A percentile compares a stretch with the other conserved stretches of the same genome.
These are phyloP conservation scores for Sebastiscus tertius DNA, from an alignment of 2,797 vertebrate species.

Conservation along the genomic window DNA sequence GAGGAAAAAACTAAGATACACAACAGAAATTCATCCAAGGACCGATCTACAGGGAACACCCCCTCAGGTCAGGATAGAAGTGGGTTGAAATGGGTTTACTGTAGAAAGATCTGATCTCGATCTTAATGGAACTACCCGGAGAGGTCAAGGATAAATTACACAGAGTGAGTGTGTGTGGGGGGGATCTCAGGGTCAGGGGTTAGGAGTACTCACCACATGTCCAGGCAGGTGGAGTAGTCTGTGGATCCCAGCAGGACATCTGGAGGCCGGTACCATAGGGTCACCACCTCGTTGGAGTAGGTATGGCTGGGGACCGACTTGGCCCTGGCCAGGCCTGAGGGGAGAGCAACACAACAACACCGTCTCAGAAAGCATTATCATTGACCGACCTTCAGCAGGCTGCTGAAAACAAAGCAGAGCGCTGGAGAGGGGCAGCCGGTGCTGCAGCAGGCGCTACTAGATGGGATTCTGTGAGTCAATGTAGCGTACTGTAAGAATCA, in stretches of 20 bases:
- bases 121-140: background rate
- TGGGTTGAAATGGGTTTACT: constrained; percentile 29
- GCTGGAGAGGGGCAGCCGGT: background rate
- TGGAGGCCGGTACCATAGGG: constrained; percentile 96
- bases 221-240: constrained; percentile 97
- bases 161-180: background rate
- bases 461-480: background rate
- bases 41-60: constrained; percentile 9
- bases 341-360: constrained; percentile 25
- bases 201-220: constrained; percentile 92
- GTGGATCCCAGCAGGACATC: constrained; percentile 97
- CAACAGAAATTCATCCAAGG: background rate
- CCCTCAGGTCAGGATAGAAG: constrained; percentile 14
- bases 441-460: background rate
- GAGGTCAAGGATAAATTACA: constrained; percentile 1
- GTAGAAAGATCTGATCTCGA: background rate
- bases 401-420: constrained; percentile 12
- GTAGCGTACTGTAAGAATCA: background rate
- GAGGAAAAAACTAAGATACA: background rate
- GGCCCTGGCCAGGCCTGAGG: constrained; percentile 92
- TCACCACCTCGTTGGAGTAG: constrained; percentile 98
- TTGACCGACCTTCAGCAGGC: constrained; percentile 39
- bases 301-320: constrained; percentile 98
- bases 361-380: constrained; percentile 50
- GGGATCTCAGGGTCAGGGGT: background rate